These are phyloP conservation scores for Erebia palarica DNA, from an alignment of 2,888 invertebrate genomes.

Conservation along the genomic window DNA sequence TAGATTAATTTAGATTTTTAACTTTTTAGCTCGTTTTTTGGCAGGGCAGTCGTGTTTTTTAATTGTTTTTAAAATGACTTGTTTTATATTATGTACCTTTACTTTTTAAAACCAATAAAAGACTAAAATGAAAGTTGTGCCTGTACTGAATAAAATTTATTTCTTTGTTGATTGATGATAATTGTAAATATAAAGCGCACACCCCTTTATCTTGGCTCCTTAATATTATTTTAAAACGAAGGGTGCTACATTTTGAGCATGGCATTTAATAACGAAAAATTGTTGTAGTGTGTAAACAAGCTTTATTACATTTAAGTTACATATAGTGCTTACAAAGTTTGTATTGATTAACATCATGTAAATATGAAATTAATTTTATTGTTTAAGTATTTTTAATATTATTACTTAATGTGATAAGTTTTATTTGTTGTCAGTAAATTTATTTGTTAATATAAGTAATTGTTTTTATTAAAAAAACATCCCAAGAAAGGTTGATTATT, in stretches of 20 bases:
- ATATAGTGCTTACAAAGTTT: conserved; percentile 27
- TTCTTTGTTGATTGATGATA: not conserved
- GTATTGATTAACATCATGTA: conserved; percentile 22
- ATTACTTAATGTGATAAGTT: conserved; percentile 31
- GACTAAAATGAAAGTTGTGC: not conserved
- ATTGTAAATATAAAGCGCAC: not conserved
- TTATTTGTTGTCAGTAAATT: conserved; percentile 21
- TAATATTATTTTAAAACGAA: not conserved
- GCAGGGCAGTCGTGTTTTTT: no score
- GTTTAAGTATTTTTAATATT: conserved; percentile 22
- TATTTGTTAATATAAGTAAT: conserved; percentile 19
- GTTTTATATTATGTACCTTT: not conserved
- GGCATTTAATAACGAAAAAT: conserved; percentile 30
- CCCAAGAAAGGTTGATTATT: conserved; percentile 1
- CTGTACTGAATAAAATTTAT: not conserved
- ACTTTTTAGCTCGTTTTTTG: no score
- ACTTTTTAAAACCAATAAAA: not conserved
- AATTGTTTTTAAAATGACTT: no score
- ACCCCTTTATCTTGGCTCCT: not conserved
- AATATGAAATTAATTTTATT: conserved; percentile 22
- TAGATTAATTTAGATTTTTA: no score
- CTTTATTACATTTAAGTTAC: conserved; percentile 12
- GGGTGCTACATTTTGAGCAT: conserved; percentile 20
- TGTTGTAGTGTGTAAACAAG: conserved; percentile 11
- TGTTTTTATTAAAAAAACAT: conserved; percentile 32